phyloP scores from a whole-genome alignment of 1,140 invertebrate species.

The Physella acuta region DNA sequence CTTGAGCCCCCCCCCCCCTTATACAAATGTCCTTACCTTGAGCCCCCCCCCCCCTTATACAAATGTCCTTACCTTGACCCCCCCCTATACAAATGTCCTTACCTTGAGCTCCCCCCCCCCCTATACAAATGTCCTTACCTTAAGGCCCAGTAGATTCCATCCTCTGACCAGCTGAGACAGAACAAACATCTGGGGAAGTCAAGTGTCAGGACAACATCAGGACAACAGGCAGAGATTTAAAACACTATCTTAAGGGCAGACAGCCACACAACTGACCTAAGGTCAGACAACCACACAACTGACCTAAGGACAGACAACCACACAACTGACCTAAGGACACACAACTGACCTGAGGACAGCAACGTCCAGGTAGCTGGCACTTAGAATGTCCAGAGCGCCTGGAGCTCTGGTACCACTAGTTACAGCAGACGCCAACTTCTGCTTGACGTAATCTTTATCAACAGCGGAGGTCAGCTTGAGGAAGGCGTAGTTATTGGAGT shows the following conservation, averaged over 20 bases:
- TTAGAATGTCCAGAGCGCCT: conserved; percentile 49
- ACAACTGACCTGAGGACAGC: conserved; percentile 74
- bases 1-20: too few relatives aligned
- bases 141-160: conserved; percentile 96
- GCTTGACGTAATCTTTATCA: conserved; percentile 52
- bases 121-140: conserved; percentile 61
- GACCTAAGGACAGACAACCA: too few relatives aligned
- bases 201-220: background rate
- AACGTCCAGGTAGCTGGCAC: conserved; percentile 89
- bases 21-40: too few relatives aligned
- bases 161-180: conserved; percentile 94
- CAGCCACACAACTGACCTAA: too few relatives aligned
- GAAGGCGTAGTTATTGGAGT: conserved; percentile 39
- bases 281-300: too few relatives aligned
- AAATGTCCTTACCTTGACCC: too few relatives aligned
- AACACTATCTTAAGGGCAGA: too few relatives aligned
- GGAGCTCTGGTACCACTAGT: conserved; percentile 44
- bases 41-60: too few relatives aligned
- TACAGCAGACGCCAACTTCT: conserved; percentile 51
- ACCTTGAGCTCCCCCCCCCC: too few relatives aligned
- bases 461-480: conserved; percentile 44
- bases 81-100: too few relatives aligned
- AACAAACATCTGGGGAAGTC: conserved; percentile 74
- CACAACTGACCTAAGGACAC: too few relatives aligned
- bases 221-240: too few relatives aligned